Conservation (phyloP, 2,113 vertebrate genomes). For the Leucoraja erinaceus region DNA sequence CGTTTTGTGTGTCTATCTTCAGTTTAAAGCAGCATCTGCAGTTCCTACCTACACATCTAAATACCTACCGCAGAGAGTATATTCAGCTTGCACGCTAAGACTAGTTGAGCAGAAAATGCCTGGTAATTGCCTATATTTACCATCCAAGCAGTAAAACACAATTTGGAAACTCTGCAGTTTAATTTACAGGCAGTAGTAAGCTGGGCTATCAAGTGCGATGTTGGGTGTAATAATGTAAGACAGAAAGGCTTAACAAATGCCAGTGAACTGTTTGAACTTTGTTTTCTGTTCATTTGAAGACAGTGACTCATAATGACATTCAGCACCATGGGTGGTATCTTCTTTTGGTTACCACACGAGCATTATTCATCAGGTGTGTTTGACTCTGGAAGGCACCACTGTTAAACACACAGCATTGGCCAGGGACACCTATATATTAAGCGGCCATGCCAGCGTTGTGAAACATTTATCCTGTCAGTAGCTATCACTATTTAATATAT, state of each 20-base stretch:
- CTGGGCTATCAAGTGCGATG: background rate
- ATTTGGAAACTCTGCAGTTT: constrained; percentile 13
- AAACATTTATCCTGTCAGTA: no score
- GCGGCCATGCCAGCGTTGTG: no score
- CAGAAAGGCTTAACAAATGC: background rate
- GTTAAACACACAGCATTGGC: background rate
- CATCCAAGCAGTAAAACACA: background rate
- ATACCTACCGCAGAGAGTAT: background rate
- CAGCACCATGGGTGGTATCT: background rate
- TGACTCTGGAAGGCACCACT: background rate
- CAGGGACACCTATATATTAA: no score
- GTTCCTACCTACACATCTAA: background rate
- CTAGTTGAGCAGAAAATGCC: constrained; percentile 14
- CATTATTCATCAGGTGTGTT: background rate
- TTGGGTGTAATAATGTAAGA: constrained; percentile 3
- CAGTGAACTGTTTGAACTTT: background rate
- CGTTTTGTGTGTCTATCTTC: no score
- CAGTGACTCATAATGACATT: background rate
- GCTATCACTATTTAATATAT: no score
- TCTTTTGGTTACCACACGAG: background rate
- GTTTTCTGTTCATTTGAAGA: background rate
- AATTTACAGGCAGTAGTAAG: constrained; percentile 2
- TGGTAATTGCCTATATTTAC: background rate
- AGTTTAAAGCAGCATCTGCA: no score
- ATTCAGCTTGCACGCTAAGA: background rate